Evolutionary conservation across 2,888 invertebrate species (phyloP).

Genomic region (Zootermopsis nevadensis): DNA sequence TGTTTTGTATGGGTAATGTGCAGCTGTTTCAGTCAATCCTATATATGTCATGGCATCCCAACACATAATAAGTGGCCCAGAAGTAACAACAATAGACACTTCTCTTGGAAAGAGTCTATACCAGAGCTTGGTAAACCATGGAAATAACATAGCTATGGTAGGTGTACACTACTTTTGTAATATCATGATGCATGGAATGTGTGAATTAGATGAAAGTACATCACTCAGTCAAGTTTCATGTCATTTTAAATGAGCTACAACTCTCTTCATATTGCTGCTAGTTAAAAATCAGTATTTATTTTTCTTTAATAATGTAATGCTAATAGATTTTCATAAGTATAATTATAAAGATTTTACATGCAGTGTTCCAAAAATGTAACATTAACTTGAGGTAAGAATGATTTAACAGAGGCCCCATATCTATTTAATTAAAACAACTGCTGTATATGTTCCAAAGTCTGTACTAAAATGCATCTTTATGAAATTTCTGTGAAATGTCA

Average conservation of each 20-base stretch:
- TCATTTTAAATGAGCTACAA: too few relatives aligned
- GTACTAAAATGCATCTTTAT: not conserved
- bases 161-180: too few relatives aligned
- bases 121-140: not conserved
- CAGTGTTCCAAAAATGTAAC: not conserved
- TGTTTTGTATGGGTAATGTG: too few relatives aligned
- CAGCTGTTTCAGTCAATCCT: too few relatives aligned
- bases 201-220: too few relatives aligned
- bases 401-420: not conserved
- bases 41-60: too few relatives aligned
- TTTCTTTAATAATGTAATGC: not conserved
- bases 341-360: not conserved
- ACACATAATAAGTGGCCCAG: not conserved
- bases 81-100: not conserved
- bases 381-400: not conserved
- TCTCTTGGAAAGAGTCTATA: slow-evolving; percentile 13
- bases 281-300: too few relatives aligned
- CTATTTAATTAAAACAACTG: not conserved
- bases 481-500: too few relatives aligned
- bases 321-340: not conserved
- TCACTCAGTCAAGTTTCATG: too few relatives aligned
- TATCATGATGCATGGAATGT: too few relatives aligned
- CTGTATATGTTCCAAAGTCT: not conserved
- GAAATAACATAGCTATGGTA: not conserved
- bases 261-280: not conserved